Percentiles rank a stretch among this genome's conserved stretches.
phyloP scores from a whole-genome alignment of 2,888 invertebrate species.

The Sepioteuthis lessoniana region DNA sequence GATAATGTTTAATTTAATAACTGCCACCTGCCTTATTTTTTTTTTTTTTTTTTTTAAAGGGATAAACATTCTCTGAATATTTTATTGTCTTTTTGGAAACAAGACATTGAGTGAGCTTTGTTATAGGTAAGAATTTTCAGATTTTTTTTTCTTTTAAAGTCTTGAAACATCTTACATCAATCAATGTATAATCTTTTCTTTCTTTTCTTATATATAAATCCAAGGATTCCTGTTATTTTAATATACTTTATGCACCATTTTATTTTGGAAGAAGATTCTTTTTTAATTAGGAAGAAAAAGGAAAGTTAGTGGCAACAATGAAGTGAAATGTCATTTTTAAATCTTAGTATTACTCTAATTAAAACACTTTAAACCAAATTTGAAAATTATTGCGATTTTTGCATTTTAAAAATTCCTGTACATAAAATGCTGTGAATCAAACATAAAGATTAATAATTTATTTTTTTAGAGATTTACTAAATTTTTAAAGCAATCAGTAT shows the following conservation, averaged over 20 bases:
- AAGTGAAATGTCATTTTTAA: too few species aligned
- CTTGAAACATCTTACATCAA: not conserved
- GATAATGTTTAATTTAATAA: not conserved
- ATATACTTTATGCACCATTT: too few species aligned
- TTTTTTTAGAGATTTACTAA: not conserved
- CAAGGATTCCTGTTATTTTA: not conserved
- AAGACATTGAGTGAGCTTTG: not conserved
- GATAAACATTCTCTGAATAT: not conserved
- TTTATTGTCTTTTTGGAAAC: not conserved
- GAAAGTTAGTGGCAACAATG: too few species aligned
- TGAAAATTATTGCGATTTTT: too few species aligned
- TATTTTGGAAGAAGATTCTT: too few species aligned
- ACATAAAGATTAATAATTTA: not conserved
- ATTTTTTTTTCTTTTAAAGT: not conserved
- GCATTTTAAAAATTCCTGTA: not conserved
- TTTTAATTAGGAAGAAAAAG: too few species aligned
- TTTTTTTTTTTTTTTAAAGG: not conserved
- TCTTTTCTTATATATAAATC: not conserved
- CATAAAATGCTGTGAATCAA: not conserved
- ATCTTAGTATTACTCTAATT: too few species aligned
- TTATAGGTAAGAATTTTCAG: too few species aligned
- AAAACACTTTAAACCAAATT: too few species aligned
- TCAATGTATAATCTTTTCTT: not conserved
- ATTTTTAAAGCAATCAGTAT: not conserved
- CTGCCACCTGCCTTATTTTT: not conserved